Evolutionary conservation across 2,888 invertebrate genomes (phyloP).

Genomic region (Lithophane semibrunnea): DNA sequence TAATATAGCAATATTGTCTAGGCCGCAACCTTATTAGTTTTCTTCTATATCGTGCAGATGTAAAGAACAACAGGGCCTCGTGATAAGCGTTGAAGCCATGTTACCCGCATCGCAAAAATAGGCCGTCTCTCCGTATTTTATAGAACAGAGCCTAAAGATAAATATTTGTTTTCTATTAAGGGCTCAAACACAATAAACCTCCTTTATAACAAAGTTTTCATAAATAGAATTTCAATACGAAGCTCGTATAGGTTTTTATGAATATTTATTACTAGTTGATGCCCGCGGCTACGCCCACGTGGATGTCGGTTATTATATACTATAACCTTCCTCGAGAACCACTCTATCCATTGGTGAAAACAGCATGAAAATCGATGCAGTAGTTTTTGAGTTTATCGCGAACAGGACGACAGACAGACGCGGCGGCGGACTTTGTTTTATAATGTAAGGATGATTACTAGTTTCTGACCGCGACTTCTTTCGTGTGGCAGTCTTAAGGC

Average conservation of each 20-base stretch:
- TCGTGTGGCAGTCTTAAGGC: background rate
- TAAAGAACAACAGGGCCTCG: background rate
- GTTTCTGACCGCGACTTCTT: background rate
- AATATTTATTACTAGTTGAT: background rate
- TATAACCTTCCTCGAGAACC: too few relatives aligned
- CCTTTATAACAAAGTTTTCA: slow-evolving; percentile 7
- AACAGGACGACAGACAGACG: too few relatives aligned
- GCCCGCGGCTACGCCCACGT: too few relatives aligned
- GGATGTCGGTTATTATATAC: too few relatives aligned
- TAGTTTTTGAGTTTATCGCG: too few relatives aligned
- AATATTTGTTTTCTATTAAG: slow-evolving; percentile 34
- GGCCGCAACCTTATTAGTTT: too few relatives aligned
- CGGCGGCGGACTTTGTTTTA: too few relatives aligned
- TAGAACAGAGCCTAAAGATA: slow-evolving; percentile 9
- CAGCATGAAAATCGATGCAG: too few relatives aligned
- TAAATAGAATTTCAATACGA: slow-evolving; percentile 28
- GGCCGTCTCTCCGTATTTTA: background rate
- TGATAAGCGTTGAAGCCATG: slow-evolving; percentile 21
- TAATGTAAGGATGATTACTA: background rate
- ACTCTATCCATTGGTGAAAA: too few relatives aligned
- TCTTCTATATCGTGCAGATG: background rate
- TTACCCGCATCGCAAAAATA: slow-evolving; percentile 20
- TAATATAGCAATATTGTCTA: too few relatives aligned
- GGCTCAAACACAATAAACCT: slow-evolving; percentile 29
- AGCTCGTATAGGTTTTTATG: background rate